Conservation (phyloP, 2,888 invertebrate genomes). For the Lasiommata megera region DNA sequence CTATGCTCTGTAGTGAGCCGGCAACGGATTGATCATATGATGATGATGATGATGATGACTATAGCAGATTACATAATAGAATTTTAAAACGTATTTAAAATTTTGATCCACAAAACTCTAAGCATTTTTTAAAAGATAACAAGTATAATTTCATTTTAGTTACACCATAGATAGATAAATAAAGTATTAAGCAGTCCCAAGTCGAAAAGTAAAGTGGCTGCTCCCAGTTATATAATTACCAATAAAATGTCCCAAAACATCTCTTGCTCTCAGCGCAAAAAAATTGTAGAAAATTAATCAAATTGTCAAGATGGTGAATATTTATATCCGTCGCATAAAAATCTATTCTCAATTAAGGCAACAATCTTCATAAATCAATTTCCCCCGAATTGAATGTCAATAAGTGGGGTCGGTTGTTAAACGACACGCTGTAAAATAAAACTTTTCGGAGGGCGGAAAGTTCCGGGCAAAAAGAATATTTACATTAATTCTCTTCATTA, state of each 20-base stretch:
- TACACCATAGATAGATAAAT: no score
- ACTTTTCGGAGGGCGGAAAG: conserved; percentile 79
- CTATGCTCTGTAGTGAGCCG: no score
- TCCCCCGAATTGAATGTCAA: conserved; percentile 82
- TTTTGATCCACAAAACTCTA: no score
- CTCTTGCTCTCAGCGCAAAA: neutral
- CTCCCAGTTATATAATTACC: neutral
- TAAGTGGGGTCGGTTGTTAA: conserved; percentile 80
- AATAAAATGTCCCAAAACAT: neutral
- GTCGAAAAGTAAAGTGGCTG: no score
- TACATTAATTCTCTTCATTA: conserved; percentile 83
- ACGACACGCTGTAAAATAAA: conserved; percentile 80
- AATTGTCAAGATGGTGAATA: conserved; percentile 16
- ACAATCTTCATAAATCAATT: conserved; percentile 82
- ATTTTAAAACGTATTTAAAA: no score
- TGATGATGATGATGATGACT: no score
- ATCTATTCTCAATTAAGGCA: conserved; percentile 76
- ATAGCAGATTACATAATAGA: no score
- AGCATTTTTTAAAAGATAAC: no score
- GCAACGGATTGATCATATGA: no score
- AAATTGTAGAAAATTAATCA: conserved; percentile 6
- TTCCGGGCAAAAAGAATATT: conserved; percentile 79
- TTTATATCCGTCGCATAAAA: conserved; percentile 49
- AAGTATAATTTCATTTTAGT: no score
- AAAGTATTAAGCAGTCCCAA: no score